Evolutionary conservation across 2,888 invertebrate species (phyloP).

Genomic region (Folsomia candida): DNA sequence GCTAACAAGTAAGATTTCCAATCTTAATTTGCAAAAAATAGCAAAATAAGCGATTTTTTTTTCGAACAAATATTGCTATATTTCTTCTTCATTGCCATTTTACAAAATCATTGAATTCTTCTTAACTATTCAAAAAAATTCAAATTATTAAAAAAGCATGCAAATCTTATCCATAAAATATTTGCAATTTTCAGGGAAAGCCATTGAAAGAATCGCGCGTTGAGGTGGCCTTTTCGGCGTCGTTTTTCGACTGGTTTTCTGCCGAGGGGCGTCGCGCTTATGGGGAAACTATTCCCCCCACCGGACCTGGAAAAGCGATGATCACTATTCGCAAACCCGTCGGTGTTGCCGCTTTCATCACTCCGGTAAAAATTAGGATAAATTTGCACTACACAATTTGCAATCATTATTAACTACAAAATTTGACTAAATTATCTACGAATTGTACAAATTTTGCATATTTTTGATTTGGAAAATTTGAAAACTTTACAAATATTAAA

Average conservation of each 20-base stretch:
- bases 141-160: conserved; percentile 68
- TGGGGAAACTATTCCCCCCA: conserved; percentile 16
- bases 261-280: conserved; percentile 79
- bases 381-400: background rate
- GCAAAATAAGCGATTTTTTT: too few species aligned
- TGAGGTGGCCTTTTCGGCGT: conserved; percentile 85
- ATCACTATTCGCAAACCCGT: conserved; percentile 74
- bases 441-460: too few species aligned
- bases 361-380: conserved; percentile 64
- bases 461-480: too few species aligned
- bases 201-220: conserved; percentile 79
- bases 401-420: background rate
- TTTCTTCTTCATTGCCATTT: too few species aligned
- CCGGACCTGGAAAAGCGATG: conserved; percentile 12
- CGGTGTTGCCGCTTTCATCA: conserved; percentile 90
- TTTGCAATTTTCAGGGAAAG: too few species aligned
- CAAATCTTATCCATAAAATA: conserved; percentile 69
- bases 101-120: too few species aligned
- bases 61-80: too few species aligned
- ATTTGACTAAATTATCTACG: background rate
- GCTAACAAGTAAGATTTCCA: too few species aligned
- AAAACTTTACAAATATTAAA: too few species aligned
- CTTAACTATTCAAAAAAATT: conserved; percentile 55
- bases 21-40: too few species aligned
- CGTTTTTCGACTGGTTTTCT: conserved; percentile 95